phyloP scores from a whole-genome alignment of 2,113 vertebrate species.

The Gymnorhina tibicen region DNA sequence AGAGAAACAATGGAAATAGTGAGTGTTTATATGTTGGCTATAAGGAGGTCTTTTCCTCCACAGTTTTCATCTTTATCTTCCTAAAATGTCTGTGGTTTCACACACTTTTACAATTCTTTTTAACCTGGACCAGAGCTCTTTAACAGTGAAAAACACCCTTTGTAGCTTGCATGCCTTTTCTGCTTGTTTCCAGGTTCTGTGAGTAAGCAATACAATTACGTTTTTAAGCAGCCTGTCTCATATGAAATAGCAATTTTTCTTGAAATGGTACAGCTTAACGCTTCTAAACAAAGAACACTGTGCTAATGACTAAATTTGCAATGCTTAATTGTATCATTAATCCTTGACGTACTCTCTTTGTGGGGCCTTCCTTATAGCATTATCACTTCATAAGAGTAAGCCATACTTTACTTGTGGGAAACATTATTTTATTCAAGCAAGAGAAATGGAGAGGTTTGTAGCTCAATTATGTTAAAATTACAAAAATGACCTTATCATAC shows the following conservation, averaged over 20 bases:
- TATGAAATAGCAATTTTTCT: slow-evolving; percentile 1
- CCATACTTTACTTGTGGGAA: slow-evolving; percentile 15
- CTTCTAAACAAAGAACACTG: not conserved
- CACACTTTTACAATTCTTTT: not conserved
- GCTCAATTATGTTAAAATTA: slow-evolving; percentile 21
- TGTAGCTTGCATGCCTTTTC: not conserved
- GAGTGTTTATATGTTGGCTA: not conserved
- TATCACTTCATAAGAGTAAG: not conserved
- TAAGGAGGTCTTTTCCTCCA: not conserved
- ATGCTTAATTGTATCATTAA: slow-evolving; percentile 1
- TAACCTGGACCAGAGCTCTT: not conserved
- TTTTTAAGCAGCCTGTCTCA: not conserved
- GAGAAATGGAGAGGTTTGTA: not conserved
- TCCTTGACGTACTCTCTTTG: not conserved
- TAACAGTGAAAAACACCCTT: not conserved
- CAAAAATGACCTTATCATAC: not conserved
- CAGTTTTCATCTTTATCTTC: not conserved
- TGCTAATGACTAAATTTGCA: not conserved
- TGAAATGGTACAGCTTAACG: not conserved
- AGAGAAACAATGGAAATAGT: not conserved
- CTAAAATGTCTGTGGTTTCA: not conserved
- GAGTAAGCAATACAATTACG: not conserved
- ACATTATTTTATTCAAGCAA: not conserved
- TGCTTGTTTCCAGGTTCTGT: not conserved
- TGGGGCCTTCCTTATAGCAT: not conserved